These are phyloP conservation scores for Xenopus borealis DNA, from an alignment of 2,113 vertebrate species.

Conservation along the genomic window DNA sequence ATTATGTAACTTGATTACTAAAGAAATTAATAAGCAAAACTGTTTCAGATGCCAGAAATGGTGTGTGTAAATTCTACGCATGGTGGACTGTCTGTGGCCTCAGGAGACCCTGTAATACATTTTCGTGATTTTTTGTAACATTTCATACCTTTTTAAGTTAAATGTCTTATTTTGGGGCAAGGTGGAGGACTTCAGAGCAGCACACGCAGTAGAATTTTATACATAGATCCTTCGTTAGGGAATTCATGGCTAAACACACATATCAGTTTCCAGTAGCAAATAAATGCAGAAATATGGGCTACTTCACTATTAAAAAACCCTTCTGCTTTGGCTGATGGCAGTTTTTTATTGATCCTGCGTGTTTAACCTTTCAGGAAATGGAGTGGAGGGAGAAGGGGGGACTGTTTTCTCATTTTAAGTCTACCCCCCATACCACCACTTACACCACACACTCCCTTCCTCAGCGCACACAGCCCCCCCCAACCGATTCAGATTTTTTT, in stretches of 20 bases:
- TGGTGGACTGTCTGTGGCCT: conserved; percentile 7
- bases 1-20: neutral
- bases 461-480: conserved; percentile 34
- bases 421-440: conserved; percentile 3
- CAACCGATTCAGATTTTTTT: conserved; percentile 55
- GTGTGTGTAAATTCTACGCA: neutral
- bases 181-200: too few relatives aligned
- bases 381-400: conserved; percentile 29
- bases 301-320: conserved; percentile 15
- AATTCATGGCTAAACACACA: too few relatives aligned
- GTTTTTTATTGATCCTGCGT: conserved; percentile 44
- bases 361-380: conserved; percentile 45
- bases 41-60: neutral
- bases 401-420: conserved; percentile 39
- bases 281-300: conserved; percentile 14
- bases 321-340: conserved; percentile 33
- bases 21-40: neutral
- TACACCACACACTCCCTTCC: conserved; percentile 25
- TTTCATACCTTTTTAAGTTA: too few relatives aligned
- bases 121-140: neutral
- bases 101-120: conserved; percentile 5
- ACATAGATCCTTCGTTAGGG: too few relatives aligned
- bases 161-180: too few relatives aligned
- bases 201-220: too few relatives aligned
- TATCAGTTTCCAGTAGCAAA: conserved; percentile 10